Evolutionary conservation across 2,797 vertebrate species (phyloP), one percentile per base, ranked within the genome.

Genomic region (Periparus ater): DNA sequence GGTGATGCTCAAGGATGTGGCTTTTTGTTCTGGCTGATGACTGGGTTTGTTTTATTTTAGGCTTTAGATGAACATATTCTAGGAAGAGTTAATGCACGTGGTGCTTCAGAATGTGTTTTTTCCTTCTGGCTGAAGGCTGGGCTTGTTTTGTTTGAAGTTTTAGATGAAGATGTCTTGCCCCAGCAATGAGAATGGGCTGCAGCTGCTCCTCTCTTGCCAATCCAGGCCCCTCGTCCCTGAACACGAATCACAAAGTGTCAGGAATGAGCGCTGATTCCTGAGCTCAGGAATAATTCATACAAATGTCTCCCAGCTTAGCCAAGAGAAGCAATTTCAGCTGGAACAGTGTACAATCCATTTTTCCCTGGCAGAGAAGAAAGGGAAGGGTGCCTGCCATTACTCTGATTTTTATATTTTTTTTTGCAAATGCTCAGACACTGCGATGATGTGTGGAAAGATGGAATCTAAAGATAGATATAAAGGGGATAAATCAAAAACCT

Each of bases 301-400:
- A 53, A 60, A 93, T 38, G 51, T 62, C 80, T 90, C 70, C 61
- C 44, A 50, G 74, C 45, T 89, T 85, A 65, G 80, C 70, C 88
- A 87, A 55, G 74, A 94, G 92, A 79, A 91, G 84, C 74, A 89
- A 78, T 91, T 91, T 82, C 55, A 70, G 60, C 77, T 91, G 88
- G 67, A 90, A 16, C 40, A 66, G 55, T 68, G 40, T 20, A 61
- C 9, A 85, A 80, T 91, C 88, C 44, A 48, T 95, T 94, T 88
- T 30, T 44, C 44, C n/a, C 67, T 66, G 76, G 83, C 74, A 58
- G 11, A 65, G 83, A 75, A 62, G 60, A 57, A 89, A 90, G 62
- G 47, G 54, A 93, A 90, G 51, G 51, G 17, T 53, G 44, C 42
- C 82, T 85, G 54, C 72, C 54, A 42, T 77, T 62, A 71, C 50